These are phyloP conservation scores for Platyrinchus mystaceus DNA, from an alignment of 2,797 vertebrate genomes.

Conservation along the genomic window DNA sequence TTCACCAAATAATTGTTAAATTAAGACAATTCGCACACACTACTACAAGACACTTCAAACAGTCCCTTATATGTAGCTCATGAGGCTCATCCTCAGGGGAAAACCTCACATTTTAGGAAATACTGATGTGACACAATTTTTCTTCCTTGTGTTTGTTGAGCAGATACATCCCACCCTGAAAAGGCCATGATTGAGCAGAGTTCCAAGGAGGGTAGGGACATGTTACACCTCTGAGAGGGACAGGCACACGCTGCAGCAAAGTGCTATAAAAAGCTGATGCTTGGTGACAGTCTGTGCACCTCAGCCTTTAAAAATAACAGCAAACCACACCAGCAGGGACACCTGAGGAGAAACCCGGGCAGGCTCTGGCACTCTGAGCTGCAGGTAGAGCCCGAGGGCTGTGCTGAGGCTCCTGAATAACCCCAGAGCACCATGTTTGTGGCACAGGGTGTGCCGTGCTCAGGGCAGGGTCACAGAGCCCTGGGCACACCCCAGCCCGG, in stretches of 20 bases:
- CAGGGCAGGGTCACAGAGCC: neutral
- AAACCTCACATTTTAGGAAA: neutral
- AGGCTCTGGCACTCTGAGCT: neutral
- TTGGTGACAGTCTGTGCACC: neutral
- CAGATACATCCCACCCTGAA: neutral
- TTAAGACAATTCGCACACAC: neutral
- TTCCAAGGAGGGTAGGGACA: neutral
- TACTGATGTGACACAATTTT: neutral
- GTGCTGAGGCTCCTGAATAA: neutral
- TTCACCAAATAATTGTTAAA: neutral
- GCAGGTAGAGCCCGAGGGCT: neutral
- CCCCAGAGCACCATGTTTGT: accelerated
- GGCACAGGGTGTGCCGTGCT: accelerated
- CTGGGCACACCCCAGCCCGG: neutral
- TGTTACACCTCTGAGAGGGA: neutral
- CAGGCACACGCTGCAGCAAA: neutral
- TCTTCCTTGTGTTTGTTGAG: neutral
- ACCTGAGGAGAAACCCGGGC: neutral
- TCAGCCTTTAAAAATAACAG: neutral
- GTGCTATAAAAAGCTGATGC: neutral
- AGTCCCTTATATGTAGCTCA: neutral
- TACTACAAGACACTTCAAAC: neutral
- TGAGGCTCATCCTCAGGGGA: neutral
- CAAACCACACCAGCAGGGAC: neutral
- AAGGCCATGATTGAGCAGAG: neutral